Percentiles rank a stretch among this genome's conserved stretches.
phyloP scores from a whole-genome alignment of 2,888 invertebrate species.

The Meandrusa payeni region DNA sequence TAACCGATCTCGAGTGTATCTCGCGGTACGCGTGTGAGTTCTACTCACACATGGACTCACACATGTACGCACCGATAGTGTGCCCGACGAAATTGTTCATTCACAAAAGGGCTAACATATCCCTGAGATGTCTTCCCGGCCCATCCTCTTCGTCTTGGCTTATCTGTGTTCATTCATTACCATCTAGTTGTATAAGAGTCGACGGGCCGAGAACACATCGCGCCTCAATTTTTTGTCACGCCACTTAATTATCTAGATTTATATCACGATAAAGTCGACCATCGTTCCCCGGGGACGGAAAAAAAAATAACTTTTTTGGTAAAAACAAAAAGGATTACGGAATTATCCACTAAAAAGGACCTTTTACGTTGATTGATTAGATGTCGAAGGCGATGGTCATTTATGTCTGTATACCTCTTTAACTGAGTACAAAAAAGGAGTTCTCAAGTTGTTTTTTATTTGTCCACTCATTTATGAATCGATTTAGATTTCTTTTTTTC shows the following conservation, averaged over 20 bases:
- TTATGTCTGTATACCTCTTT: constrained; percentile 14
- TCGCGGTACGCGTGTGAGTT: not conserved
- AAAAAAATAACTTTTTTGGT: constrained; percentile 36
- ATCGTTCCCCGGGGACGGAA: constrained; percentile 31
- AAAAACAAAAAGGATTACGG: constrained; percentile 36
- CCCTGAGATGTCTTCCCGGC: constrained; percentile 59
- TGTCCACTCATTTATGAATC: too few species aligned
- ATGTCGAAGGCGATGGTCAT: constrained; percentile 31
- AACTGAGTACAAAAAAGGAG: too few species aligned
- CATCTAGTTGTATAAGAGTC: constrained; percentile 77
- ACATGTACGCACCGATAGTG: constrained; percentile 32
- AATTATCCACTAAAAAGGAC: constrained; percentile 35
- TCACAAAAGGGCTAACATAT: constrained; percentile 64
- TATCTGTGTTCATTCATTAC: constrained; percentile 79
- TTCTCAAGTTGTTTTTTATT: too few species aligned
- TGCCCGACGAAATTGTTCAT: constrained; percentile 52
- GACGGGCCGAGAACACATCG: constrained; percentile 76
- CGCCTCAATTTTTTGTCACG: constrained; percentile 78
- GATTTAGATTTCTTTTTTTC: too few species aligned
- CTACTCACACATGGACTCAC: not conserved
- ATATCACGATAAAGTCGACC: constrained; percentile 72
- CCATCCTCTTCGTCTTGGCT: constrained; percentile 66
- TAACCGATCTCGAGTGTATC: constrained; percentile 5
- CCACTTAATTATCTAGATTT: constrained; percentile 78
- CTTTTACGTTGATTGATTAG: constrained; percentile 40